Base-by-base conservation (phyloP, 35 echinoderm and acorn worm species). In the Eucidaris tribuloides region DNA sequence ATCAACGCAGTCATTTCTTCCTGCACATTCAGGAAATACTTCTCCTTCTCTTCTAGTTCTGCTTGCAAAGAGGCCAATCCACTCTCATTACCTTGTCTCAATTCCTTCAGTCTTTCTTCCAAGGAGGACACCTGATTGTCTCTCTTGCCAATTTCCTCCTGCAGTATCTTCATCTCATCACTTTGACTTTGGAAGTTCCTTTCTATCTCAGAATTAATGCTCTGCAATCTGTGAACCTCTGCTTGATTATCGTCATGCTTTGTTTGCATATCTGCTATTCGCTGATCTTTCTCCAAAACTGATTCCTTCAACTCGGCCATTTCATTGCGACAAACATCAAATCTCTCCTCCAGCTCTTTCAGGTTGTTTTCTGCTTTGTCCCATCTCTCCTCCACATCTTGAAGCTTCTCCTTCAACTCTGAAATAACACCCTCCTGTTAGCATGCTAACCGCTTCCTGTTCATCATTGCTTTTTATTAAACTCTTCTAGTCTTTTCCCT, bases 401-500 rank as follows among this genome's bases (percentile, higher is more conserved):
- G 59, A 7, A 91, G 15, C n/a, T 84, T 22, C 19, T 84, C 82
- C 72, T 91, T 72, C 18, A 85, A 48, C 35, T 54, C 62, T 42
- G 25, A 32, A n/a, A 49, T 83, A 37, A 23, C 34, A 34, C 3
- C 32, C 32, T 76, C 30, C 43, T 65, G 37, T 4, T 41, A 5
- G 19, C 3, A 9, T 23, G 35, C 38, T 64, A 7, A 65, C 25
- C 13, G 37, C 33, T 43, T 84, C 27, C 31, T 65, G 2, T 83
- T 40, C 59, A 19, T 62, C 34, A 61, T 36, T 62, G 25, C 45
- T 45, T 60, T 29, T 6, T n/a, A 11, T 45, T 4, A 20, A 58
- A n/a, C 19, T 13, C 20, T 46, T 40, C 4, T n/a, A n/a, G 17
- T 50, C 14, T 83, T 28, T 45, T 82, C 3, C 7, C 17, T 82